phyloP scores from a whole-genome alignment of 1,140 invertebrate genomes.

The Cardiocondyla obscurior region DNA sequence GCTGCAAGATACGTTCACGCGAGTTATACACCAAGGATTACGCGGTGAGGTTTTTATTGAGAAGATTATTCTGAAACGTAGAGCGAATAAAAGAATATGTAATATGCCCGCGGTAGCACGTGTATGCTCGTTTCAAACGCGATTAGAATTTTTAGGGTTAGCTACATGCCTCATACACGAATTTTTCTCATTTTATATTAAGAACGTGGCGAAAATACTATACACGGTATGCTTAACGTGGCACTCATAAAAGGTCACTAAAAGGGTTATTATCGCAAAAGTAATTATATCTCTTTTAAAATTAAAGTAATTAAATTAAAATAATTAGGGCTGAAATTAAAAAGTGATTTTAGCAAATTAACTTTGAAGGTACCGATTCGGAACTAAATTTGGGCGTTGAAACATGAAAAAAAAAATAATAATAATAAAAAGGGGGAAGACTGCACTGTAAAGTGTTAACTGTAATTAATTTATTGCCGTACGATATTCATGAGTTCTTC shows the following conservation, averaged over 20 bases:
- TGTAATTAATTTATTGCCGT: constrained; percentile 33
- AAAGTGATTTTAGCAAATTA: constrained; percentile 10
- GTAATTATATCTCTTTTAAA: neutral
- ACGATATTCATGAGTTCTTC: constrained; percentile 8
- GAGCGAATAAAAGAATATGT: constrained; percentile 57
- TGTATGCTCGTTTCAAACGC: constrained; percentile 15
- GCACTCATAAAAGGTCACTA: constrained; percentile 7
- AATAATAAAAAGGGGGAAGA: no score
- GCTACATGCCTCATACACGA: neutral
- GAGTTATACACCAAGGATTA: constrained; percentile 43
- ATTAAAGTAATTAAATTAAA: constrained; percentile 16
- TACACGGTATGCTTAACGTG: neutral
- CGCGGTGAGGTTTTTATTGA: constrained; percentile 58
- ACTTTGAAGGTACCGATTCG: neutral
- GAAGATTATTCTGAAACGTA: constrained; percentile 58
- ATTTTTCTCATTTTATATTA: neutral
- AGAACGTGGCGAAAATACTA: neutral
- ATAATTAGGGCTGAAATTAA: neutral
- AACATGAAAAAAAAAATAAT: no score
- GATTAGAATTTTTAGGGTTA: constrained; percentile 29
- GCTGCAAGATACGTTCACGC: constrained; percentile 47
- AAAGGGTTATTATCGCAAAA: neutral
- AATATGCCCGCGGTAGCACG: constrained; percentile 46
- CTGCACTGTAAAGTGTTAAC: neutral
- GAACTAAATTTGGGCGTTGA: neutral